Evolutionary conservation across 2,888 invertebrate genomes (phyloP).

Genomic region (Drosophila subsilvestris): DNA sequence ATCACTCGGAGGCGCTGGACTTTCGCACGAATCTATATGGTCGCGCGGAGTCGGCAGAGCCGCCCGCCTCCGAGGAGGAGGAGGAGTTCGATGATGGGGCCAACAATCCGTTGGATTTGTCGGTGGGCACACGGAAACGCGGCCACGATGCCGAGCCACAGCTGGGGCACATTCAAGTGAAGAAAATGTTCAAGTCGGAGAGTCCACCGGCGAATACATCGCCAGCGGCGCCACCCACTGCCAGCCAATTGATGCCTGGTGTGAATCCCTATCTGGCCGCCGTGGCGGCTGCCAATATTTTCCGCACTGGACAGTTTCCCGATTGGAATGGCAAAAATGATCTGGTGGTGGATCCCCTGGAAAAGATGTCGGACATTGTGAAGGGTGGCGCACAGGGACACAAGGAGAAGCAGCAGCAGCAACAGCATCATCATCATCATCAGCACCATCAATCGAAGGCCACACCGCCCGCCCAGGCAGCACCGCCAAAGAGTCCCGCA

Average conservation of each 20-base stretch:
- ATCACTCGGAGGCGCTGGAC: constrained; percentile 89
- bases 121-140: constrained; percentile 91
- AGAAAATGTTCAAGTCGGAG: constrained; percentile 80
- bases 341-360: constrained; percentile 92
- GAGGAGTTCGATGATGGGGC: constrained; percentile 87
- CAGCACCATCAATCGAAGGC: constrained; percentile 52
- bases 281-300: constrained; percentile 90
- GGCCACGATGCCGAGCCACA: constrained; percentile 75
- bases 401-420: constrained; percentile 55
- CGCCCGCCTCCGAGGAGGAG: constrained; percentile 85
- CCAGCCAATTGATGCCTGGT: constrained; percentile 90
- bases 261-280: constrained; percentile 93
- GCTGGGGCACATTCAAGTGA: constrained; percentile 84
- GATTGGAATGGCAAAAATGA: constrained; percentile 91
- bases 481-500: constrained; percentile 65
- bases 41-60: constrained; percentile 85
- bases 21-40: constrained; percentile 90
- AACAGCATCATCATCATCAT: neutral
- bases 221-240: constrained; percentile 85
- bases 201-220: constrained; percentile 86
- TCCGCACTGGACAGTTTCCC: constrained; percentile 88
- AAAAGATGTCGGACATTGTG: constrained; percentile 95
- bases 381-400: constrained; percentile 85
- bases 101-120: constrained; percentile 90
- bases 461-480: constrained; percentile 56